Percentiles rank a stretch among this genome's conserved stretches.
Evolutionary conservation across 2,113 vertebrate genomes (phyloP).

Genomic region (Lathamus discolor): DNA sequence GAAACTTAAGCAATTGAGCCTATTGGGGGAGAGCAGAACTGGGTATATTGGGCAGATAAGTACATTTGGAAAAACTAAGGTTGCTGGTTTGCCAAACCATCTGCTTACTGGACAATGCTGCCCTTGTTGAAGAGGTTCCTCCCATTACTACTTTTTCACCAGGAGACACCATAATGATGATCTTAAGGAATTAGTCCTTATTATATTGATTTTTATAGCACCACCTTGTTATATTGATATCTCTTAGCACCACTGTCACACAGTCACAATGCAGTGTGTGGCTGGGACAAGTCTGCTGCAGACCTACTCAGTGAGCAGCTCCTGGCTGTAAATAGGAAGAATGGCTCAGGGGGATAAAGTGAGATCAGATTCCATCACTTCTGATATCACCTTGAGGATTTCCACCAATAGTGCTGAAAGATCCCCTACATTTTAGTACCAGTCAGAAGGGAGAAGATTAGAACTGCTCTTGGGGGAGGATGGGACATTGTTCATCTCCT

Average conservation of each 20-base stretch:
- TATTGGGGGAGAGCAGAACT: not conserved
- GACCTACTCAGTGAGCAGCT: no score
- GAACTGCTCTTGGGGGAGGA: not conserved
- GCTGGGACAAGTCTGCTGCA: not conserved
- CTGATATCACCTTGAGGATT: not conserved
- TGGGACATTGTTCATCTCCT: not conserved
- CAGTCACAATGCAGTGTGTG: not conserved
- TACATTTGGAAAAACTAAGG: not conserved
- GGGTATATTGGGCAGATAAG: not conserved
- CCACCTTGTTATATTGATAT: no score
- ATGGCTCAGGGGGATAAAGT: fast-evolving
- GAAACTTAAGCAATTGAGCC: not conserved
- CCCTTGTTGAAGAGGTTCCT: not conserved
- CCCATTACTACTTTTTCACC: not conserved
- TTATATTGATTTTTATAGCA: not conserved
- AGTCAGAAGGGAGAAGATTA: not conserved
- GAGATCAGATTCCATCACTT: not conserved
- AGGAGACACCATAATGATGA: not conserved
- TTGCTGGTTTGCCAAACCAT: not conserved
- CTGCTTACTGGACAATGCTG: not conserved
- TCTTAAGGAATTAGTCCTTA: not conserved
- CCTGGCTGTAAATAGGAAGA: not conserved
- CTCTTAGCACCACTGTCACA: not conserved
- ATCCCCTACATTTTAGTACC: not conserved
- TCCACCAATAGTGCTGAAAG: not conserved